Conservation (phyloP, 2,113 vertebrate genomes). For the Pampusana beccarii region DNA sequence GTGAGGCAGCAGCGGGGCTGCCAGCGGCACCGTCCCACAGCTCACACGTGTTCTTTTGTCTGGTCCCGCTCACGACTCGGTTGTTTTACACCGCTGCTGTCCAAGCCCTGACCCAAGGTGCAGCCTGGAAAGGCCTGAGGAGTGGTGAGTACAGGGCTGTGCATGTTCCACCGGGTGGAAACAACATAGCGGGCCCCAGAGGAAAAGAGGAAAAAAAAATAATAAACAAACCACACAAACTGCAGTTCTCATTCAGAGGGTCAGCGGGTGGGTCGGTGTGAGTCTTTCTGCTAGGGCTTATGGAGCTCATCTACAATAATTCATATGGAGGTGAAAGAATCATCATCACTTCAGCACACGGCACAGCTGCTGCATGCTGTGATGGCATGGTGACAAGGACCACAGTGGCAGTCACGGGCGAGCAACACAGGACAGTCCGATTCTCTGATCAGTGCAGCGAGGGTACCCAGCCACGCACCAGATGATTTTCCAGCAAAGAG, state of each 20-base stretch:
- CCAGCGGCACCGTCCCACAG: rapidly evolving
- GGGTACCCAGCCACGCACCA: rapidly evolving
- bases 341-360: rapidly evolving
- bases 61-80: rapidly evolving
- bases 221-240: no score
- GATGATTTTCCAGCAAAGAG: background rate
- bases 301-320: background rate
- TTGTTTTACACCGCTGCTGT: rapidly evolving
- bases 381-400: background rate
- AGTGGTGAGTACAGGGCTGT: rapidly evolving
- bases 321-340: rapidly evolving
- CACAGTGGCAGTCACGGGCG: rapidly evolving
- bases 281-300: background rate
- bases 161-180: rapidly evolving
- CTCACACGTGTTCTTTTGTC: rapidly evolving
- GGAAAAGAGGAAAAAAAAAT: rapidly evolving
- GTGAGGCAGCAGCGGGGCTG: background rate
- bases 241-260: rapidly evolving
- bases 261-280: no score
- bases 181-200: rapidly evolving
- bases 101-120: rapidly evolving
- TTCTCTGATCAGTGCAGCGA: background rate
- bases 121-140: background rate
- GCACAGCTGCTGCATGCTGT: rapidly evolving
- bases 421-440: background rate